These are phyloP conservation scores for Chionis minor DNA, from an alignment of 2,113 vertebrate species.

Conservation along the genomic window DNA sequence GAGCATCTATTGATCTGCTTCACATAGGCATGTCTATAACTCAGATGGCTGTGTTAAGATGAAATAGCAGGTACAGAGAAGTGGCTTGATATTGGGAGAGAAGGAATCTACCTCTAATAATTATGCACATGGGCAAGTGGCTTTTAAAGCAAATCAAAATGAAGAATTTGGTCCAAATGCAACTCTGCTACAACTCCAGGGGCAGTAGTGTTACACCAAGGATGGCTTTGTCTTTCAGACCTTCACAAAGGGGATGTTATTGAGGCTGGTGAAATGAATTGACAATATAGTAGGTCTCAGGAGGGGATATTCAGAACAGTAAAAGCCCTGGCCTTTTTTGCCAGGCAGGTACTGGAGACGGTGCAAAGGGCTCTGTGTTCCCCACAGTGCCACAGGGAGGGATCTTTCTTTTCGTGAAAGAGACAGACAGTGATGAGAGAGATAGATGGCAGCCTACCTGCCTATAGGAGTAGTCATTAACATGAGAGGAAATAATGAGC, in stretches of 20 bases:
- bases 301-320: background rate
- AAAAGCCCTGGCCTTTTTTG: conserved; percentile 12
- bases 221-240: conserved; percentile 14
- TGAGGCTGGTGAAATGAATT: conserved; percentile 16
- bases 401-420: background rate
- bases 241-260: conserved; percentile 11
- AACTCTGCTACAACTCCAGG: background rate
- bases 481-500: conserved; percentile 4
- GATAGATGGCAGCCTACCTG: background rate
- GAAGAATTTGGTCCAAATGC: background rate
- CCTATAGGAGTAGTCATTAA: background rate
- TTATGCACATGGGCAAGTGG: background rate
- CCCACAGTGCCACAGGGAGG: background rate
- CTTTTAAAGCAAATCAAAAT: background rate
- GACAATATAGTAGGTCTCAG: background rate
- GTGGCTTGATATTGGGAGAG: background rate
- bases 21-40: background rate
- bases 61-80: background rate
- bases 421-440: background rate
- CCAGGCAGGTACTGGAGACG: background rate
- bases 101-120: background rate
- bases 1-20: background rate
- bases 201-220: background rate
- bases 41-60: background rate
- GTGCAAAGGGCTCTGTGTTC: background rate